Evolutionary conservation across 2,797 vertebrate genomes (phyloP).

Genomic region (Eupleurogrammus muticus): DNA sequence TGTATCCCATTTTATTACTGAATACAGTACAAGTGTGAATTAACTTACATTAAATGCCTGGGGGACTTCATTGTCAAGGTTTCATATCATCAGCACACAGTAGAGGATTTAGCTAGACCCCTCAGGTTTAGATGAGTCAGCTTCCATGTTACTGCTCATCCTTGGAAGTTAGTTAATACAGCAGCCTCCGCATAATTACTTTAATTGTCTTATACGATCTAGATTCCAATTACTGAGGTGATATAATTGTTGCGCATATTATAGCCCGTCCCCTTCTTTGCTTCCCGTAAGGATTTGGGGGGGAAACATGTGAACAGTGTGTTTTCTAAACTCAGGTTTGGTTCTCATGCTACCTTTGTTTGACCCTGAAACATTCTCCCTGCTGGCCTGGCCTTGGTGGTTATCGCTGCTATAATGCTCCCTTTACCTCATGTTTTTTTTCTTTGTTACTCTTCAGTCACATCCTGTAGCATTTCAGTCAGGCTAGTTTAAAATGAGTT

Average conservation of each 20-base stretch:
- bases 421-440: conserved; percentile 38
- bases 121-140: background rate
- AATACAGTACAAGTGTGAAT: background rate
- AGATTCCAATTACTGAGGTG: background rate
- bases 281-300: background rate
- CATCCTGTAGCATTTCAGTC: conserved; percentile 2
- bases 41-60: background rate
- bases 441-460: conserved; percentile 35
- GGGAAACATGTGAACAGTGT: conserved; percentile 2
- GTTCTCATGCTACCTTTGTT: conserved; percentile 47
- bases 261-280: conserved; percentile 9
- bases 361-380: conserved; percentile 56
- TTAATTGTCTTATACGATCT: background rate
- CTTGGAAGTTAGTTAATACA: background rate
- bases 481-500: background rate
- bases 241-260: background rate
- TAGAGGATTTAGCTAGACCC: background rate
- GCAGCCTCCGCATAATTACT: background rate
- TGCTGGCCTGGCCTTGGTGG: conserved; percentile 61
- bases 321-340: conserved; percentile 10
- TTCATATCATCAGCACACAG: background rate
- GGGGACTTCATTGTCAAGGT: too few species aligned
- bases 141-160: background rate
- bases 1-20: background rate
- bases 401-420: conserved; percentile 61